A percentile compares a stretch with the other conserved stretches of the same genome.
Evolutionary conservation across 2,888 invertebrate species (phyloP).

Genomic region (Erebia ligea): DNA sequence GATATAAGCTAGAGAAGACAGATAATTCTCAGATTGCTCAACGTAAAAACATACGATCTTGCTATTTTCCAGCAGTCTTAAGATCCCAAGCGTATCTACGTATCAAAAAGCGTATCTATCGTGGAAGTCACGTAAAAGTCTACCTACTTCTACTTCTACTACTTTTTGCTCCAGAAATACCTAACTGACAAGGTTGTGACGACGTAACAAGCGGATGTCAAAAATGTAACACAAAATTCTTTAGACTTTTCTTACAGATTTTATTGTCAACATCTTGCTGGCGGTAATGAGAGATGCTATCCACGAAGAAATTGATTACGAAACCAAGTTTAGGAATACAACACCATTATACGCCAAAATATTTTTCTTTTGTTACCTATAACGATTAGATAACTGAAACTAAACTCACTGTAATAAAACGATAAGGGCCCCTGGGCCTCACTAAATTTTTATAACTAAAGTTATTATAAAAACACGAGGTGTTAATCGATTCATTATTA

Average conservation of each 20-base stretch:
- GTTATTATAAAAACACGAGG: no score
- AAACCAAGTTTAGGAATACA: slow-evolving; percentile 8
- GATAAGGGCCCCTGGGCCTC: no score
- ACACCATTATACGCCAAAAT: neutral
- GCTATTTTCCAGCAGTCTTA: no score
- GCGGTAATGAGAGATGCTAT: slow-evolving; percentile 8
- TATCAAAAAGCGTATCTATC: neutral
- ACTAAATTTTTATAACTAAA: no score
- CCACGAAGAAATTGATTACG: slow-evolving; percentile 13
- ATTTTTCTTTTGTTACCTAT: slow-evolving; percentile 1
- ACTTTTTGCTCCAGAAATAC: slow-evolving; percentile 8
- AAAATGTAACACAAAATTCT: slow-evolving; percentile 11
- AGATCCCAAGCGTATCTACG: no score
- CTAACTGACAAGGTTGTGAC: neutral
- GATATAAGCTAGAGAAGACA: no score
- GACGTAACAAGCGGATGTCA: slow-evolving; percentile 12
- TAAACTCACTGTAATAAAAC: no score
- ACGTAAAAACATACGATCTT: no score
- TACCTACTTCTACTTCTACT: no score
- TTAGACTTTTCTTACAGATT: neutral
- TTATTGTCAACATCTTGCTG: neutral
- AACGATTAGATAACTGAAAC: neutral
- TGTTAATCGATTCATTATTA: no score
- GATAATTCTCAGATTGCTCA: no score
- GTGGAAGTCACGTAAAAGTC: no score